Evolutionary conservation across 1,140 invertebrate species (phyloP).

Genomic region (Calosoma granatense): DNA sequence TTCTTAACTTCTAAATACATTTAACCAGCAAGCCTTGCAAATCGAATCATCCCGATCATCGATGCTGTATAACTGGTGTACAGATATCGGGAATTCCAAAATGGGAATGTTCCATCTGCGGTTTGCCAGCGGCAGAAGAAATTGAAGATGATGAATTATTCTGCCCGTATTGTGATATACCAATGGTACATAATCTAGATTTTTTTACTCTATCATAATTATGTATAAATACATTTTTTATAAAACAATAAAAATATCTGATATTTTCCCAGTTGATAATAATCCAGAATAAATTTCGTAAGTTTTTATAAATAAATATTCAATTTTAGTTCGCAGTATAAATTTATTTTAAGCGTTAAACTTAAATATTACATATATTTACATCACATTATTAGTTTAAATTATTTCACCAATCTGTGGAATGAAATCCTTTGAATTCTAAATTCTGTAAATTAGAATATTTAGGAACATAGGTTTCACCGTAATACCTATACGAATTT

Average conservation of each 20-base stretch:
- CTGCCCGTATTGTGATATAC: background rate
- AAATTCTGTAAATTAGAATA: background rate
- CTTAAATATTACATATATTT: too few relatives aligned
- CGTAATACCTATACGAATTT: conserved; percentile 1
- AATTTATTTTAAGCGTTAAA: too few relatives aligned
- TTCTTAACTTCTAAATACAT: background rate
- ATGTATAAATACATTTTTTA: too few relatives aligned
- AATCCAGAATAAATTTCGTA: too few relatives aligned
- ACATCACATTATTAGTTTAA: too few relatives aligned
- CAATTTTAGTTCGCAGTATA: too few relatives aligned
- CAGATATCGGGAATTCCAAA: background rate
- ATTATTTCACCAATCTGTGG: background rate
- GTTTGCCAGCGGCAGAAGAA: background rate
- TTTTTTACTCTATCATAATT: too few relatives aligned
- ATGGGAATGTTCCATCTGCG: background rate
- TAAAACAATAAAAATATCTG: too few relatives aligned
- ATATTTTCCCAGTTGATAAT: too few relatives aligned
- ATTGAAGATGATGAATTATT: background rate
- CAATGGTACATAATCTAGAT: background rate
- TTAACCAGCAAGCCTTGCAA: background rate
- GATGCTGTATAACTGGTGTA: background rate
- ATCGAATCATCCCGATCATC: background rate
- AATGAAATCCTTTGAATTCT: background rate
- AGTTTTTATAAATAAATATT: background rate
- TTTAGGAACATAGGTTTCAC: background rate